Percentiles rank a stretch among this genome's conserved stretches.
Evolutionary conservation across 2,888 invertebrate genomes (phyloP).

Genomic region (Stratiomys singularior): DNA sequence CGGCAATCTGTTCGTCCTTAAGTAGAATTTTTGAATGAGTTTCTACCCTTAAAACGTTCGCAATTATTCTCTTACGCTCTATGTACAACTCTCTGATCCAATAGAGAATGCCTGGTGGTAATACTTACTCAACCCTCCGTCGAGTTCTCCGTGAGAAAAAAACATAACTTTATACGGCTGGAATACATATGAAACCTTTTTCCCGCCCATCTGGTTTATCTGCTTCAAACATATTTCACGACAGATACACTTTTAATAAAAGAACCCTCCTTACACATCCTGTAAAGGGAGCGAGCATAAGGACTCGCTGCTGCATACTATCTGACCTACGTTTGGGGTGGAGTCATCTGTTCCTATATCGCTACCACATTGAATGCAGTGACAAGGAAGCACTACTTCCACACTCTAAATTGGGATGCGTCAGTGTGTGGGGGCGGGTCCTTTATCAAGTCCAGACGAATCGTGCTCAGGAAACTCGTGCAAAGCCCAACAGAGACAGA

Average conservation of each 20-base stretch:
- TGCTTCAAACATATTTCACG: constrained; percentile 65
- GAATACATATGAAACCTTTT: constrained; percentile 54
- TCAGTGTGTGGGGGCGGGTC: constrained; percentile 5
- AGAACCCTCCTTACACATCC: constrained; percentile 48
- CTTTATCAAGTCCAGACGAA: background rate
- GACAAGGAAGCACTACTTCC: background rate
- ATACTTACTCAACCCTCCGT: constrained; percentile 31
- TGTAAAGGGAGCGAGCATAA: constrained; percentile 46
- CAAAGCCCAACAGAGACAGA: constrained; percentile 20
- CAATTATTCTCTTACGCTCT: background rate
- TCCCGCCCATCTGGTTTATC: constrained; percentile 62
- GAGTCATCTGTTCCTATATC: constrained; percentile 47
- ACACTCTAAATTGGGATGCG: background rate
- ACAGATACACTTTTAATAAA: constrained; percentile 57
- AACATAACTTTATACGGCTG: background rate
- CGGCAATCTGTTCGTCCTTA: constrained; percentile 65
- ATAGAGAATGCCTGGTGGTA: constrained; percentile 18
- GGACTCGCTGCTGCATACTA: constrained; percentile 38
- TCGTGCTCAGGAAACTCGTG: background rate
- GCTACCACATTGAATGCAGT: background rate
- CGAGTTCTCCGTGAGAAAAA: constrained; percentile 17
- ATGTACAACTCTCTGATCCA: constrained; percentile 36
- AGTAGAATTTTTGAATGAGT: constrained; percentile 58
- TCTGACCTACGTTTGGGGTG: constrained; percentile 35
- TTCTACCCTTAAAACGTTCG: background rate